These are phyloP conservation scores for Clarias fuscus DNA, from an alignment of 2,797 vertebrate genomes.

Conservation along the genomic window DNA sequence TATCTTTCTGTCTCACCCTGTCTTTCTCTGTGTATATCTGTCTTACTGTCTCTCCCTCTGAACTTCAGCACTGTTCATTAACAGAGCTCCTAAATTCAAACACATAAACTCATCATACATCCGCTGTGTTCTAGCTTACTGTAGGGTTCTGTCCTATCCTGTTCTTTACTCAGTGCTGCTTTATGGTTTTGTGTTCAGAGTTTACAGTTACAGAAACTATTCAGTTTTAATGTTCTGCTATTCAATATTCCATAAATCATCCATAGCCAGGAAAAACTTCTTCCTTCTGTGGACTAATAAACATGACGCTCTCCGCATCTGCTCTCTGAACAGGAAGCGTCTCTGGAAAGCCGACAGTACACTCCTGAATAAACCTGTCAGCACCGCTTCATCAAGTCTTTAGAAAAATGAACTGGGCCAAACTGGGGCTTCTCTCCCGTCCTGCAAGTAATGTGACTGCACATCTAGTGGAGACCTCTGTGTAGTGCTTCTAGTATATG, in stretches of 20 bases:
- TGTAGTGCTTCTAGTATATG: not conserved
- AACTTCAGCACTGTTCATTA: not conserved
- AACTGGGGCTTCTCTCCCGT: not conserved
- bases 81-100: not conserved
- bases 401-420: not conserved
- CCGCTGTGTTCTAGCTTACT: not conserved
- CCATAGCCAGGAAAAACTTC: no score
- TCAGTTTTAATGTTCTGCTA: not conserved
- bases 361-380: not conserved
- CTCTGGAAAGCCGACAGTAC: not conserved
- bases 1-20: constrained; percentile 15
- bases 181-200: not conserved
- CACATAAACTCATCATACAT: not conserved
- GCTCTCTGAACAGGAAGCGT: not conserved
- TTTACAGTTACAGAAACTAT: not conserved
- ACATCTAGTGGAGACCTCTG: not conserved
- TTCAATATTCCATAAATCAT: not conserved
- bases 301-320: no score
- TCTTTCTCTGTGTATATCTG: not conserved
- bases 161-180: not conserved
- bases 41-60: not conserved
- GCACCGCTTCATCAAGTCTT: no score
- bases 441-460: not conserved
- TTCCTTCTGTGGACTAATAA: no score
- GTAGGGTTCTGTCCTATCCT: not conserved